Conservation (phyloP, 2,113 vertebrate genomes). For the Tragelaphus buxtoni region DNA sequence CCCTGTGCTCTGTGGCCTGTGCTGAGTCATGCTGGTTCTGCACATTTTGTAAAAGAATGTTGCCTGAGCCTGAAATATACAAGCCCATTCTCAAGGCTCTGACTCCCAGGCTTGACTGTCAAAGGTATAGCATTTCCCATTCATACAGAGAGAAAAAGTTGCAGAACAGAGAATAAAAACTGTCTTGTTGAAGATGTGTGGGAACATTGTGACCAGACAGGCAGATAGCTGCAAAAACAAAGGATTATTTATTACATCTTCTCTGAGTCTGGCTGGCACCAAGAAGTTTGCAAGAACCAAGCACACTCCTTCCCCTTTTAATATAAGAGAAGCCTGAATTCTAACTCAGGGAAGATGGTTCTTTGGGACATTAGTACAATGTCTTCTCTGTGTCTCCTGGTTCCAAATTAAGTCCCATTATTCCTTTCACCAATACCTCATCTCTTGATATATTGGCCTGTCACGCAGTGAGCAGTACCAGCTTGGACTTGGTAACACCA, state of each 20-base stretch:
- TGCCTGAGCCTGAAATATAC: neutral
- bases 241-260: neutral
- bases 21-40: neutral
- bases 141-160: neutral
- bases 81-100: neutral
- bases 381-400: neutral
- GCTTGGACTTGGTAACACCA: neutral
- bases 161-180: neutral
- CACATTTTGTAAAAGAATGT: neutral
- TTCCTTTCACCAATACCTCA: neutral
- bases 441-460: neutral
- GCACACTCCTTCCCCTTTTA: neutral
- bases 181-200: neutral
- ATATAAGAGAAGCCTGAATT: neutral
- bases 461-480: fast-evolving
- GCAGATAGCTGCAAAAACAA: neutral
- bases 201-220: neutral
- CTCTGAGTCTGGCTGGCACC: neutral
- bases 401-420: neutral
- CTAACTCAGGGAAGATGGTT: neutral
- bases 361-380: neutral
- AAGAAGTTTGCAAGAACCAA: neutral
- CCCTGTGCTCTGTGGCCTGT: neutral
- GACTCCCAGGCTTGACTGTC: neutral
- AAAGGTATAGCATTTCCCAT: neutral